Conservation (phyloP, 64 coral and sea anemone genomes). For the Trachythela sp. region DNA sequence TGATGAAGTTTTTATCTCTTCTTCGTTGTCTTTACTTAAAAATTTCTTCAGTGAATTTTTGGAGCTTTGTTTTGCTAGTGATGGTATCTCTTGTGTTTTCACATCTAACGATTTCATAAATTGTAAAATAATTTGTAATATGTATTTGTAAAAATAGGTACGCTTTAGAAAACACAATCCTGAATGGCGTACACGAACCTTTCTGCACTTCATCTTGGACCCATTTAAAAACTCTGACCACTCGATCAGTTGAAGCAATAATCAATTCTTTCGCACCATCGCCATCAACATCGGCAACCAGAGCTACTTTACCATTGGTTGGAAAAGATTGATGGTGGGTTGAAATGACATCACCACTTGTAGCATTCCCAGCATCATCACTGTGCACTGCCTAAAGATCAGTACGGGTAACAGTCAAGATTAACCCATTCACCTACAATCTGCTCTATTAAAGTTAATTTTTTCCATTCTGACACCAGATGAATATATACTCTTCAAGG, state of each 20-base stretch:
- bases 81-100: not conserved
- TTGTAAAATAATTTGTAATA: not conserved
- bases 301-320: conserved; percentile 61
- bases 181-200: not conserved
- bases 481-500: no score
- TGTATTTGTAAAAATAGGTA: no score
- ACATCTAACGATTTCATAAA: not conserved
- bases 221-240: conserved; percentile 62
- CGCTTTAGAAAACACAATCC: no score
- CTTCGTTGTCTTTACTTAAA: not conserved
- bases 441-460: no score
- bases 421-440: no score
- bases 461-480: no score
- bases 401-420: no score
- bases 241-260: conserved; percentile 76
- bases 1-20: not conserved
- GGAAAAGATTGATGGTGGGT: conserved; percentile 60
- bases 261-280: conserved; percentile 64
- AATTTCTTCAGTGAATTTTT: not conserved
- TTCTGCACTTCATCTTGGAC: not conserved
- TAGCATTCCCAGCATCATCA: not conserved
- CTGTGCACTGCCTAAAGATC: not conserved
- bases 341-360: conserved; percentile 30
- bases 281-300: conserved; percentile 79
- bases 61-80: not conserved